These are phyloP conservation scores for Vultur gryphus DNA, from an alignment of 2,797 vertebrate species.

Conservation along the genomic window DNA sequence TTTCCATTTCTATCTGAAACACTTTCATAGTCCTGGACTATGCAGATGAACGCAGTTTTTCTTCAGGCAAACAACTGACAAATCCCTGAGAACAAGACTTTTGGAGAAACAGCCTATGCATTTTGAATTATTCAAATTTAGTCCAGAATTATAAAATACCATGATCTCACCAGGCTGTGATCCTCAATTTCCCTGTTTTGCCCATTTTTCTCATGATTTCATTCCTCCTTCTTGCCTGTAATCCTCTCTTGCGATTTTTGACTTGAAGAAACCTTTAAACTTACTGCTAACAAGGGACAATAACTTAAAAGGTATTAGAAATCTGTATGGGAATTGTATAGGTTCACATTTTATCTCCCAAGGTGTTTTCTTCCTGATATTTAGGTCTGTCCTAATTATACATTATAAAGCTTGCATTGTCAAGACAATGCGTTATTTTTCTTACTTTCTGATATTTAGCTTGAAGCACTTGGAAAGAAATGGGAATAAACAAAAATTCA, in stretches of 20 bases:
- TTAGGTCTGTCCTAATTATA: not conserved
- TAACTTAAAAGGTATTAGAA: not conserved
- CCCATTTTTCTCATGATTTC: not conserved
- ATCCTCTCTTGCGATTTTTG: not conserved
- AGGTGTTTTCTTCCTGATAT: not conserved
- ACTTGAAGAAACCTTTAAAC: not conserved
- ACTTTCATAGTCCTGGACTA: not conserved
- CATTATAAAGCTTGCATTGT: not conserved
- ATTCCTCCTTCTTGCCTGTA: not conserved
- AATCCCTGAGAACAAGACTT: conserved; percentile 6
- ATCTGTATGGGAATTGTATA: not conserved
- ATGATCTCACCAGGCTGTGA: not conserved
- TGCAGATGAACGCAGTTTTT: not conserved
- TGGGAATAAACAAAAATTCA: not conserved
- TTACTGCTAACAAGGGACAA: not conserved
- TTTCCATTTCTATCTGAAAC: not conserved
- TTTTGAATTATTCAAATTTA: conserved; percentile 52
- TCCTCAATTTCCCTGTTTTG: not conserved
- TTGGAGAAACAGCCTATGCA: conserved; percentile 3
- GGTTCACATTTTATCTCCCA: not conserved
- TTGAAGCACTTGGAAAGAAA: not conserved
- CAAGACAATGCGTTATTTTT: not conserved
- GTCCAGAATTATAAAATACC: conserved; percentile 6
- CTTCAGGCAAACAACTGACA: conserved; percentile 13
- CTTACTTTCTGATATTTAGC: not conserved